These are phyloP conservation scores for Sigmodon hispidus DNA, from an alignment of 2,113 vertebrate genomes.

Conservation along the genomic window DNA sequence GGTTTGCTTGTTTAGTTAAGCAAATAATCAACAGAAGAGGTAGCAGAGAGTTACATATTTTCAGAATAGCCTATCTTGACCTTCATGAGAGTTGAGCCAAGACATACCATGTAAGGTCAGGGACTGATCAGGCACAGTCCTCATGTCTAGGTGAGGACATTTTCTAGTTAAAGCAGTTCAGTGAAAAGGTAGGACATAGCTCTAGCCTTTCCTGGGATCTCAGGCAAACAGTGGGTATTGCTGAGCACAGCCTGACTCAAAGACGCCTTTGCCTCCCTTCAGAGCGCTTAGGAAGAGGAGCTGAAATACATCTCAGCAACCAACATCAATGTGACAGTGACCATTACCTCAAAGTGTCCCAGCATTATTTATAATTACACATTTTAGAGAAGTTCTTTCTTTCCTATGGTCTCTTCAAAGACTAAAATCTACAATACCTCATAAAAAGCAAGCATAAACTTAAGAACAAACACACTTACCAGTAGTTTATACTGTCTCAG, in stretches of 20 bases:
- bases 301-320: not conserved
- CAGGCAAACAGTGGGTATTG: not conserved
- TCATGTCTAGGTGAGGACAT: not conserved
- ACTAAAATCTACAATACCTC: conserved; percentile 52
- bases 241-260: not conserved
- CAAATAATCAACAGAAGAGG: conserved; percentile 47
- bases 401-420: conserved; percentile 4
- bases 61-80: conserved; percentile 30
- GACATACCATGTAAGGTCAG: conserved; percentile 11
- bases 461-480: conserved; percentile 39
- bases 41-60: conserved; percentile 52
- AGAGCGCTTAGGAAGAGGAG: not conserved
- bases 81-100: conserved; percentile 13
- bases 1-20: not conserved
- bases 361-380: not conserved
- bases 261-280: not conserved
- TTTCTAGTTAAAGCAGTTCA: not conserved
- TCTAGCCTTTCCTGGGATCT: not conserved
- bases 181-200: not conserved
- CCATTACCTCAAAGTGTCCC: not conserved
- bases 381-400: conserved; percentile 42
- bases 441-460: conserved; percentile 41
- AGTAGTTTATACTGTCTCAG: conserved; percentile 48
- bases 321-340: not conserved
- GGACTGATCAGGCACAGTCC: not conserved